phyloP scores from a whole-genome alignment of 2,888 invertebrate species.

The Automeris io region DNA sequence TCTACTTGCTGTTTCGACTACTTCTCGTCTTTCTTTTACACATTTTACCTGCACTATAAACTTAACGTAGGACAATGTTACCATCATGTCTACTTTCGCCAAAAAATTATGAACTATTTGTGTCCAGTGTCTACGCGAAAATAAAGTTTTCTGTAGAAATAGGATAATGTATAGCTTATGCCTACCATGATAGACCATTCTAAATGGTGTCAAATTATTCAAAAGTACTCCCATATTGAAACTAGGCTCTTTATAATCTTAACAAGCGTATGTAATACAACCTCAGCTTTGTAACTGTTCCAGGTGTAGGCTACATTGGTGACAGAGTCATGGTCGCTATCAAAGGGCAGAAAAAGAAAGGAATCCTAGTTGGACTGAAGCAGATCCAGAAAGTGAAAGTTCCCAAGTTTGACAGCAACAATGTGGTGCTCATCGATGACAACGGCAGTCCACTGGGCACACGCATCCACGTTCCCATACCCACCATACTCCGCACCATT shows the following conservation, averaged over 20 bases:
- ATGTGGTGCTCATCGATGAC: slow-evolving; percentile 96
- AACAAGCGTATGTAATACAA: background rate
- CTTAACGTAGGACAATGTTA: too few species aligned
- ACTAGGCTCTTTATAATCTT: too few species aligned
- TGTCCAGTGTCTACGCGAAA: too few species aligned
- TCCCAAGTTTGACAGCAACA: slow-evolving; percentile 96
- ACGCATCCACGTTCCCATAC: slow-evolving; percentile 96
- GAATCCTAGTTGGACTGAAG: slow-evolving; percentile 86
- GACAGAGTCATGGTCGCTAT: slow-evolving; percentile 95
- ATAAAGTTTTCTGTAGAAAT: too few species aligned
- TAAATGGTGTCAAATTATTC: too few species aligned
- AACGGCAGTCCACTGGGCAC: slow-evolving; percentile 96
- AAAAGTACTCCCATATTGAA: too few species aligned
- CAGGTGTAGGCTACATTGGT: slow-evolving; percentile 78
- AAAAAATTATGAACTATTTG: too few species aligned
- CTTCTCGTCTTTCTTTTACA: too few species aligned
- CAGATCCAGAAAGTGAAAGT: slow-evolving; percentile 87
- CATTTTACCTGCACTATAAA: too few species aligned
- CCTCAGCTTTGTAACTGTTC: slow-evolving; percentile 14
- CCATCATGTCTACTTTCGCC: too few species aligned
- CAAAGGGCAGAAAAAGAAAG: slow-evolving; percentile 96
- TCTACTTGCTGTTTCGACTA: too few species aligned
- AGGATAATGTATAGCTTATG: background rate
- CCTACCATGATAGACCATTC: background rate
- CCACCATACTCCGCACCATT: slow-evolving; percentile 89